A percentile compares a stretch with the other conserved stretches of the same genome.
These are phyloP conservation scores for Melanaphis sacchari DNA, from an alignment of 1,140 invertebrate genomes.

Conservation along the genomic window DNA sequence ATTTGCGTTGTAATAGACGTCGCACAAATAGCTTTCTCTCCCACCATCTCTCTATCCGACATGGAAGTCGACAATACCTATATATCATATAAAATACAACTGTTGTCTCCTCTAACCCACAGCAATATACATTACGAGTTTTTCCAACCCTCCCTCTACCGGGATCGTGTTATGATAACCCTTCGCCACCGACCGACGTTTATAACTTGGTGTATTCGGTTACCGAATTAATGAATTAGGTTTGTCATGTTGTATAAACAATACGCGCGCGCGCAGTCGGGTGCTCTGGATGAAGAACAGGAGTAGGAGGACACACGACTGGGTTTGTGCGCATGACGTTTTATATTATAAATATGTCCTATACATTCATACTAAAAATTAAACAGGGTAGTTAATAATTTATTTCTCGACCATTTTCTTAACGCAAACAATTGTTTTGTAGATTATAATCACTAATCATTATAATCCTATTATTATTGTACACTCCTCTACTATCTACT, in stretches of 20 bases:
- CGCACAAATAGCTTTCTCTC: background rate
- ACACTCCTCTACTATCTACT: background rate
- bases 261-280: background rate
- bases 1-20: slow-evolving; percentile 14
- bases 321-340: background rate
- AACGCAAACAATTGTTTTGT: background rate
- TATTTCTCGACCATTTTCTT: background rate
- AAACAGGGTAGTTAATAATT: background rate
- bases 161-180: slow-evolving; percentile 19
- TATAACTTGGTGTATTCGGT: slow-evolving; percentile 38
- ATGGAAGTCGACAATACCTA: background rate
- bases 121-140: background rate
- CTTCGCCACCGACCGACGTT: background rate
- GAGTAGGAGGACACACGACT: background rate
- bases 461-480: background rate
- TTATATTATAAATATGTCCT: background rate
- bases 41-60: background rate
- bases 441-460: background rate
- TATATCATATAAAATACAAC: background rate
- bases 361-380: background rate
- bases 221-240: slow-evolving; percentile 54
- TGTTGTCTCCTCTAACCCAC: background rate
- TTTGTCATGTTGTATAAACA: background rate
- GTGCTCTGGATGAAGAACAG: background rate
- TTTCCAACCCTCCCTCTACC: background rate